Conservation (phyloP, 2,113 vertebrate species). For the Rostratula benghalensis region DNA sequence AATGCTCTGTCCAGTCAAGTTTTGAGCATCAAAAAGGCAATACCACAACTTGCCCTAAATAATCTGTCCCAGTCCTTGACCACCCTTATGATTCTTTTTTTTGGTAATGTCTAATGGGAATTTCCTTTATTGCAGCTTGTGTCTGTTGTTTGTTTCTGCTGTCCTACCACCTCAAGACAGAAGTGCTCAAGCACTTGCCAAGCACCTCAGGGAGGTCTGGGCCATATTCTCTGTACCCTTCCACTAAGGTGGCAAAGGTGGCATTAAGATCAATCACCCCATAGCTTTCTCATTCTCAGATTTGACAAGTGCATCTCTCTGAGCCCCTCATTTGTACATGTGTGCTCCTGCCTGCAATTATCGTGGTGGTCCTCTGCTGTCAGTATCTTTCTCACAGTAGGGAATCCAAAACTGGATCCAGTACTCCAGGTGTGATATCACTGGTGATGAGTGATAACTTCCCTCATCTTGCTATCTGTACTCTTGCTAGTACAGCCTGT, state of each 20-base stretch:
- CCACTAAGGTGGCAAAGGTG: neutral
- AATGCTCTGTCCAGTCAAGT: neutral
- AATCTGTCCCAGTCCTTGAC: neutral
- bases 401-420: neutral
- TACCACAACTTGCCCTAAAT: neutral
- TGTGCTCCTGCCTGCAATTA: neutral
- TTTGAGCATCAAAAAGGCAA: neutral
- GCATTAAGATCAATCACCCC: neutral
- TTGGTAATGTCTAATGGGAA: neutral
- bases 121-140: neutral
- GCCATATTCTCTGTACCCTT: neutral
- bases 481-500: neutral
- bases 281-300: neutral
- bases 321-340: neutral
- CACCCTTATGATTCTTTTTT: neutral
- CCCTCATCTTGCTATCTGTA: neutral
- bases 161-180: neutral
- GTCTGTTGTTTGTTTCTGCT: neutral
- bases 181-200: neutral
- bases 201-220: neutral
- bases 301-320: neutral
- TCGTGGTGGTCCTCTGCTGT: neutral
- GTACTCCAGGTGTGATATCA: neutral
- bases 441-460: neutral
- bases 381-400: neutral